Conservation (phyloP, 2,797 vertebrate species). For the Nyctalus aviator region DNA sequence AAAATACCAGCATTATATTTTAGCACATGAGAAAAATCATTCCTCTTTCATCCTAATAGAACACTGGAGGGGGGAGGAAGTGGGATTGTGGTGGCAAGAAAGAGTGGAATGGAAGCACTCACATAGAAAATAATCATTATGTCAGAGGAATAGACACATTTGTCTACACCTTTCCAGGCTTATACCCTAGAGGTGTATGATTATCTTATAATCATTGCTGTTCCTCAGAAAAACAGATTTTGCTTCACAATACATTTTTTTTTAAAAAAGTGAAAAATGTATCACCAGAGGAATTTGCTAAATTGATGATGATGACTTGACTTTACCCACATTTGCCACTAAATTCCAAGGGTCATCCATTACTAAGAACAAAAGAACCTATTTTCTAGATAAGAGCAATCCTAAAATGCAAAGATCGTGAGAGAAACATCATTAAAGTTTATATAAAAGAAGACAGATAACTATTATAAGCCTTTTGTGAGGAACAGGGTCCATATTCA, state of each 20-base stretch:
- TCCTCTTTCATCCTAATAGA: not conserved
- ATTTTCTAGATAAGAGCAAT: constrained; percentile 46
- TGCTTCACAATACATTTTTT: constrained; percentile 48
- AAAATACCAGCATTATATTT: constrained; percentile 36
- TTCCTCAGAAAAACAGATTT: constrained; percentile 49
- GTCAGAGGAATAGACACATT: constrained; percentile 45
- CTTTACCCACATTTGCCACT: constrained; percentile 61
- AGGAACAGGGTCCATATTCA: not conserved
- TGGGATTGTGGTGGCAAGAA: not conserved
- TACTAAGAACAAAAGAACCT: not conserved
- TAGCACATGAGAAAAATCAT: not conserved
- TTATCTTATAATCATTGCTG: constrained; percentile 23
- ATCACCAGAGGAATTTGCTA: not conserved
- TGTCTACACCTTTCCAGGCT: not conserved
- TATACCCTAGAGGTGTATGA: constrained; percentile 8
- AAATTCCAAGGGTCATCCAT: constrained; percentile 57
- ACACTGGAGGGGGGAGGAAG: not conserved
- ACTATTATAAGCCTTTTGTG: not conserved
- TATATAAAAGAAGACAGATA: not conserved
- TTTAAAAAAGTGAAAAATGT: constrained; percentile 53
- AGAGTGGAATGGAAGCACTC: not conserved
- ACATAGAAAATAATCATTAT: constrained; percentile 21
- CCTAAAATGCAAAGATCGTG: constrained; percentile 51
- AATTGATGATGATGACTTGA: constrained; percentile 67
- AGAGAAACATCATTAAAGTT: constrained; percentile 12